These are phyloP conservation scores for Drosophila bocki DNA, from an alignment of 1,140 invertebrate species.

Conservation along the genomic window DNA sequence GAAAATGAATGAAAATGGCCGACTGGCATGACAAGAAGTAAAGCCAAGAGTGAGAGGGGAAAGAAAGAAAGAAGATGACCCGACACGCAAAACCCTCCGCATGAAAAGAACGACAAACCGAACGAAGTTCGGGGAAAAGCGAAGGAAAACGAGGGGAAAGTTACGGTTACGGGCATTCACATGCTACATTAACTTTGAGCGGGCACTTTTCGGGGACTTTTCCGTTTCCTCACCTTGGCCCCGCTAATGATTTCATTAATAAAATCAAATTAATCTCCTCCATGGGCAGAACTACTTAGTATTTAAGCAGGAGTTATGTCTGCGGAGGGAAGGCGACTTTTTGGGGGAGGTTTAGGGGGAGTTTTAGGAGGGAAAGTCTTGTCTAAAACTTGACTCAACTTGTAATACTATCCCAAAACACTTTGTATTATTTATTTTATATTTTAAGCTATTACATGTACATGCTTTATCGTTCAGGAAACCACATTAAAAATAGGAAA, in stretches of 20 bases:
- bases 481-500: too few relatives aligned
- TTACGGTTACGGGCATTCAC: constrained; percentile 59
- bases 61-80: constrained; percentile 1
- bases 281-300: constrained; percentile 61
- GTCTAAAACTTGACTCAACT: too few relatives aligned
- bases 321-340: not conserved
- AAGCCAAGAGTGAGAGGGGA: not conserved
- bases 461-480: too few relatives aligned
- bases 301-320: constrained; percentile 67
- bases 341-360: too few relatives aligned
- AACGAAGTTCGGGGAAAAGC: not conserved
- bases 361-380: too few relatives aligned
- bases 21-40: constrained; percentile 45
- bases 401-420: too few relatives aligned
- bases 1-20: constrained; percentile 56
- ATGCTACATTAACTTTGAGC: constrained; percentile 67
- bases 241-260: constrained; percentile 80
- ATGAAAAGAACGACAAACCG: too few relatives aligned
- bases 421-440: too few relatives aligned
- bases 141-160: constrained; percentile 27
- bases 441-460: too few relatives aligned
- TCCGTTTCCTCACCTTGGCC: constrained; percentile 36
- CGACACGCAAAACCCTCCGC: constrained; percentile 6
- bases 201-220: constrained; percentile 17
- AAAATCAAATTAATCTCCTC: constrained; percentile 73